These are phyloP conservation scores for Hyposmocoma kahamanoa DNA, from an alignment of 1,140 invertebrate genomes.

Conservation along the genomic window DNA sequence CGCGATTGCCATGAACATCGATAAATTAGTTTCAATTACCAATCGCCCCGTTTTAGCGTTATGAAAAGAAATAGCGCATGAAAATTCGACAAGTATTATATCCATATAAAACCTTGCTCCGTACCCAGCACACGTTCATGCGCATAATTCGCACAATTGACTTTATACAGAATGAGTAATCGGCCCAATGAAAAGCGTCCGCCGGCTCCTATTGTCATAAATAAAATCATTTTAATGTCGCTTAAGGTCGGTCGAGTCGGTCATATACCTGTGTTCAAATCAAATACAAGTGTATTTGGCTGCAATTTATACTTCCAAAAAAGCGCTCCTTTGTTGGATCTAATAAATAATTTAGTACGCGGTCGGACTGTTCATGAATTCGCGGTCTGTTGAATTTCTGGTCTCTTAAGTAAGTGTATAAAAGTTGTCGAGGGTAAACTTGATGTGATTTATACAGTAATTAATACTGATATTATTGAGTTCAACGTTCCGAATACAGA, in stretches of 20 bases:
- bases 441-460: not conserved
- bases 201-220: conserved; percentile 38
- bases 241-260: conserved; percentile 31
- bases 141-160: conserved; percentile 20
- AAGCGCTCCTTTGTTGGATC: conserved; percentile 36
- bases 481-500: conserved; percentile 18
- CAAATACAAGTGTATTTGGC: conserved; percentile 35
- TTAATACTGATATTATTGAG: conserved; percentile 1
- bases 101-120: conserved; percentile 24
- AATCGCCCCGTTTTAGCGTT: not conserved
- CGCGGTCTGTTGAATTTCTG: conserved; percentile 12
- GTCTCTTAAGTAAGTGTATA: not conserved
- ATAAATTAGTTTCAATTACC: conserved; percentile 15
- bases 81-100: conserved; percentile 21
- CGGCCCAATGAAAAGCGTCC: conserved; percentile 26
- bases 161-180: conserved; percentile 23
- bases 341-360: conserved; percentile 39
- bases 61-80: conserved; percentile 24
- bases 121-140: conserved; percentile 24
- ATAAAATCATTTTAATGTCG: conserved; percentile 43
- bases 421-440: not conserved
- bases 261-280: conserved; percentile 59
- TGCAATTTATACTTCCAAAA: conserved; percentile 38
- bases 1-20: not conserved
- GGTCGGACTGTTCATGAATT: conserved; percentile 11